Base-by-base conservation (phyloP, 2,797 vertebrate genomes). In the Enteromius fasciolatus region DNA sequence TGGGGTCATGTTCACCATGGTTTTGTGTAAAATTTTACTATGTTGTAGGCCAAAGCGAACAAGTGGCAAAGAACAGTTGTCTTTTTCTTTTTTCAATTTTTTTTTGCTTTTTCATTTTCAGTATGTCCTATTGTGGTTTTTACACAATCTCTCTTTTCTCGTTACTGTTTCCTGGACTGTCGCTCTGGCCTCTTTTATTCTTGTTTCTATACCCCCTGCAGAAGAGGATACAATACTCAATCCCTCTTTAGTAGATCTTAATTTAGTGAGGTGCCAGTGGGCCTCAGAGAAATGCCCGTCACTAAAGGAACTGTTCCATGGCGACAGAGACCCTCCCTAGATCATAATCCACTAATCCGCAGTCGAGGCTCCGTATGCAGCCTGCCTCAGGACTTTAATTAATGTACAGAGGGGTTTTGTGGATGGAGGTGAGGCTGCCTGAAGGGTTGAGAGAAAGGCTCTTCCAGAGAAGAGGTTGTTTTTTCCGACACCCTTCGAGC, bases 331-430 rank as follows among this genome's bases (percentile, higher is more conserved):
- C 91, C 96, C 96, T 95, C 95, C 96, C 94, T 93, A 92, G 94
- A 92, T 93, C 95, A 93, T 98, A 99, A 99, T 98, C 97, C 93
- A 95, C 97, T 99, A 99, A 99, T 99, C 97, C 97, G 96, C 94
- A 95, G 96, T 89, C 87, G 94, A 95, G 94, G 94, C 95, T 94
- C 94, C 91, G 93, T 95, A 96, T 96, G 96, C 95, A 95, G 94
- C 92, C 95, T 95, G 91, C 93, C 93, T 92, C 94, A 94, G 93
- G 93, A 95, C 96, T 98, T 99, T 99, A 98, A 99, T 99, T 98
- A 99, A 98, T 95, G 91, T 87, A 86, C 91, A 85, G 91, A 92
- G 80, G 90, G 87, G 76, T 76, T 72, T 74, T 70, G 33, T 88
- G 87, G 36, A 72, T 86, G 86, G 81, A 81, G 78, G 68, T 50